A percentile compares a stretch with the other conserved stretches of the same genome.
These are phyloP conservation scores for Rotaria magnacalcarata DNA, from an alignment of 2,888 invertebrate species.

Conservation along the genomic window DNA sequence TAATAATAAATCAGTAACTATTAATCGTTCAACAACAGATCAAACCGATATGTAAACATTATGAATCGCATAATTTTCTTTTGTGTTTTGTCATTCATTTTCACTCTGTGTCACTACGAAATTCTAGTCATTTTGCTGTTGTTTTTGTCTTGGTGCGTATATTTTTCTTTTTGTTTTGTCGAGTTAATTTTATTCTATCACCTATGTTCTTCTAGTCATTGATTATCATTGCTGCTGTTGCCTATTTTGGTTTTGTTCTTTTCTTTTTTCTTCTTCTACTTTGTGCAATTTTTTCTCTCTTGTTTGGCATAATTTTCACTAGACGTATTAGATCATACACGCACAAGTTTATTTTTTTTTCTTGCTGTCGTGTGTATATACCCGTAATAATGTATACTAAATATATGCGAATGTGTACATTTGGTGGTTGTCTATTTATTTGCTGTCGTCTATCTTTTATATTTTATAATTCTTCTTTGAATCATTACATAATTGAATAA, in stretches of 20 bases:
- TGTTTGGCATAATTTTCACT: conserved; percentile 8
- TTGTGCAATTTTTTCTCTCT: conserved; percentile 1
- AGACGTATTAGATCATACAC: conserved; percentile 1
- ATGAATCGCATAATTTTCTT: neutral
- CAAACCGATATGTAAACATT: conserved; percentile 23
- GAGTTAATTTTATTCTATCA: conserved; percentile 24
- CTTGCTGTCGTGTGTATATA: neutral
- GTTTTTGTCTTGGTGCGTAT: neutral
- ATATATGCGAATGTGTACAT: conserved; percentile 14
- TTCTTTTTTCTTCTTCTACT: neutral
- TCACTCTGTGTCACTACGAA: neutral
- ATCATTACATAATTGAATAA: conserved; percentile 6
- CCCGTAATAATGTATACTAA: neutral
- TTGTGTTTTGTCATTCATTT: neutral
- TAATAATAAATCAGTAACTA: neutral
- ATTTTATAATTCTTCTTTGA: neutral
- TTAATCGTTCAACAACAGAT: conserved; percentile 18
- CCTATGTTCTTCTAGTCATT: conserved; percentile 9
- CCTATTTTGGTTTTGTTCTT: neutral
- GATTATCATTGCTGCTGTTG: neutral
- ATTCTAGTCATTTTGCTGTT: conserved; percentile 11
- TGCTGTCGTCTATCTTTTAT: conserved; percentile 22
- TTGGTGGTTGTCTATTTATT: conserved; percentile 2
- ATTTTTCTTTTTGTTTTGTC: neutral
- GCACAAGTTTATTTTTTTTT: conserved; percentile 4